Conservation (phyloP, 1,140 invertebrate species). For the Akabosia matsudoensis region DNA sequence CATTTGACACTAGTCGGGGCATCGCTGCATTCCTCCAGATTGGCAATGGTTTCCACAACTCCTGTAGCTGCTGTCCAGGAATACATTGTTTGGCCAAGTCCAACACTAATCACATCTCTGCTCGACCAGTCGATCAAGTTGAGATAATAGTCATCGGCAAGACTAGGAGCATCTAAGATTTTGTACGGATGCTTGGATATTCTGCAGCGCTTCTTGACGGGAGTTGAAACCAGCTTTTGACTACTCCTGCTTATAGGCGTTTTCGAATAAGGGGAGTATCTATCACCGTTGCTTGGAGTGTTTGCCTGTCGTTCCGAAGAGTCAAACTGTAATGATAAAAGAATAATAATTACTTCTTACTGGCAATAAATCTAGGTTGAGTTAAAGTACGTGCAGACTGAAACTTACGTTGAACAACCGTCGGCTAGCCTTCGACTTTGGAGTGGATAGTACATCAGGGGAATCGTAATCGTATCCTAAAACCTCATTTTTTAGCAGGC, state of each 20-base stretch:
- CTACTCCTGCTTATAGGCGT: not conserved
- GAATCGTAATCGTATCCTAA: constrained; percentile 75
- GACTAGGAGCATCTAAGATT: not conserved
- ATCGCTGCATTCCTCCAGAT: not conserved
- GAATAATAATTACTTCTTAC: not conserved
- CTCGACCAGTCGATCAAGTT: constrained; percentile 8
- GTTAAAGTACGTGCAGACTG: not conserved
- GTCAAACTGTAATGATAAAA: constrained; percentile 1
- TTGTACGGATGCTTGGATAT: not conserved
- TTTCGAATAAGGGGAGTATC: not conserved
- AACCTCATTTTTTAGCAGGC: constrained; percentile 86
- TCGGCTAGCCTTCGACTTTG: not conserved
- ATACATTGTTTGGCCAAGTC: not conserved
- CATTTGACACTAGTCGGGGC: constrained; percentile 1
- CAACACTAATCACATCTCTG: not conserved
- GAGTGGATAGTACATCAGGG: not conserved
- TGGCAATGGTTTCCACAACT: not conserved
- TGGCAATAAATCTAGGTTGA: not conserved
- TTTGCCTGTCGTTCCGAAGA: not conserved
- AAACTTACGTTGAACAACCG: not conserved
- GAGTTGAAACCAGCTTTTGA: not conserved
- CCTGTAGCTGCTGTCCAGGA: not conserved
- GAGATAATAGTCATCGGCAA: constrained; percentile 8
- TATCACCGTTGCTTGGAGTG: not conserved
- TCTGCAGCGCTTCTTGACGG: not conserved